These are phyloP conservation scores for Onychostruthus taczanowskii DNA, from an alignment of 2,113 vertebrate genomes.

Conservation along the genomic window DNA sequence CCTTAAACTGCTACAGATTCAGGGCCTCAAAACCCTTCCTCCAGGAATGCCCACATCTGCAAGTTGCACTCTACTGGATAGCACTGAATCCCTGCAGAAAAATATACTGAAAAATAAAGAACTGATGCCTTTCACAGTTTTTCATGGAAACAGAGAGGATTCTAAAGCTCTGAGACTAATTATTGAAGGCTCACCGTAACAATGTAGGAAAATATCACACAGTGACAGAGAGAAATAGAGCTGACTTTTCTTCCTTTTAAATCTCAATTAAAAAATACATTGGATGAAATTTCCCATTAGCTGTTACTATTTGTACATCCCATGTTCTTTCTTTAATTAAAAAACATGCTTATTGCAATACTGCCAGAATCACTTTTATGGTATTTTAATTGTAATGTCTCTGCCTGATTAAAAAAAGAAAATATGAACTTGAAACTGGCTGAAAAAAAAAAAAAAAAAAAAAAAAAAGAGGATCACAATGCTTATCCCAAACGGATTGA, in stretches of 20 bases:
- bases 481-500: constrained; percentile 12
- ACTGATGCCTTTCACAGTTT: background rate
- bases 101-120: background rate
- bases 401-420: constrained; percentile 82
- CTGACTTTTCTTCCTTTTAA: constrained; percentile 39
- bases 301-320: constrained; percentile 67
- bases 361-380: constrained; percentile 77
- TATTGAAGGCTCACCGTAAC: constrained; percentile 53
- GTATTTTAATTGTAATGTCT: constrained; percentile 82
- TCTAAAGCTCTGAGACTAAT: constrained; percentile 24
- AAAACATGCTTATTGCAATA: constrained; percentile 80
- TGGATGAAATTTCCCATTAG: constrained; percentile 72
- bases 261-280: constrained; percentile 78
- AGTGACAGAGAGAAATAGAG: background rate
- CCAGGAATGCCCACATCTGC: background rate
- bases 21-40: background rate
- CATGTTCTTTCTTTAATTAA: constrained; percentile 80
- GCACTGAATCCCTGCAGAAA: background rate
- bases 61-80: background rate
- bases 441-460: background rate
- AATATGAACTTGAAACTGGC: constrained; percentile 75
- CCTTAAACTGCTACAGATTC: background rate
- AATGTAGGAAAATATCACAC: constrained; percentile 11
- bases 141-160: background rate
- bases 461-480: background rate